A percentile compares a stretch with the other conserved stretches of the same genome.
Evolutionary conservation across 2,113 vertebrate species (phyloP).

Genomic region (Dendrocopos noguchii): DNA sequence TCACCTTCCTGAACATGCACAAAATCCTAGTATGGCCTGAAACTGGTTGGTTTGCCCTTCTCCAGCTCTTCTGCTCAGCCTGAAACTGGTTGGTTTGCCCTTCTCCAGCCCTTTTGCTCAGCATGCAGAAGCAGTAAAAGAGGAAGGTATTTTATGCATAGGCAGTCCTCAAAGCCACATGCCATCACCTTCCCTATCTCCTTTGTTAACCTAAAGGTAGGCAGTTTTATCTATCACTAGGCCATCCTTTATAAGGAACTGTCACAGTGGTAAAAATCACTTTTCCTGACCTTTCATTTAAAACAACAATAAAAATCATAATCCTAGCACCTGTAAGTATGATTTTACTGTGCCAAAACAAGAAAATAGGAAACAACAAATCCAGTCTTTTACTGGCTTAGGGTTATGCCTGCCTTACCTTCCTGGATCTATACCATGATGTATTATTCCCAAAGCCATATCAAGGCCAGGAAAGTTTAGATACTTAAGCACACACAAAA

Average conservation of each 20-base stretch:
- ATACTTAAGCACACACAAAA: neutral
- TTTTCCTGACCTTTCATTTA: neutral
- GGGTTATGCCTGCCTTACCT: neutral
- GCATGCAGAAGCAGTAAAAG: neutral
- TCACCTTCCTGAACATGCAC: neutral
- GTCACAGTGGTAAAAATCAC: neutral
- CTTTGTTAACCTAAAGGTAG: neutral
- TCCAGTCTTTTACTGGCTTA: neutral
- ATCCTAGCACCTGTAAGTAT: neutral
- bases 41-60: accelerated
- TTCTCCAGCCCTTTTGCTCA: neutral
- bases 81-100: neutral
- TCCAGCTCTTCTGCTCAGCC: too few relatives aligned
- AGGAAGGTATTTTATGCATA: neutral
- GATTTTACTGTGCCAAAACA: neutral
- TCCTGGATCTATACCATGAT: neutral
- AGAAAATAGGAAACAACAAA: neutral
- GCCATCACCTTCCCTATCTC: neutral
- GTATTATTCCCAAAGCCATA: neutral
- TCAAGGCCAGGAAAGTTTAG: neutral
- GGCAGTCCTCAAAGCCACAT: neutral
- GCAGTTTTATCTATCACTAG: neutral
- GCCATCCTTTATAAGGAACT: neutral
- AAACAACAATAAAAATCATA: neutral
- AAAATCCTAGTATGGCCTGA: neutral